These are phyloP conservation scores for Helicoverpa assulta DNA, from an alignment of 2,888 invertebrate species.

Conservation along the genomic window DNA sequence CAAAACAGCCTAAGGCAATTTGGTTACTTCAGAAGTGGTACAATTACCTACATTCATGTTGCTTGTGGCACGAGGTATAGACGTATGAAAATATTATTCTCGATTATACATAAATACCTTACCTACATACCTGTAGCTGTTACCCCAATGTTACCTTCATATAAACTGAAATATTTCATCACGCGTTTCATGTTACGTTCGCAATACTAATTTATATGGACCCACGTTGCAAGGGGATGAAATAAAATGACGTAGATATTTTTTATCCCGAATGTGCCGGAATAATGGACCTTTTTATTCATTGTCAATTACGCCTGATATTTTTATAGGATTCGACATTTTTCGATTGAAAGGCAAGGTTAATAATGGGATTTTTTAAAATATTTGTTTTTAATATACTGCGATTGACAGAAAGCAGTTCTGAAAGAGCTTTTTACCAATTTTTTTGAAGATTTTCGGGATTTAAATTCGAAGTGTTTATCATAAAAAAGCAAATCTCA, in stretches of 20 bases:
- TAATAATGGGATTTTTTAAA: slow-evolving; percentile 1
- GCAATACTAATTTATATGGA: slow-evolving; percentile 42
- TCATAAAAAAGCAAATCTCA: too few species aligned
- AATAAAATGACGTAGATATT: slow-evolving; percentile 25
- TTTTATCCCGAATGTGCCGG: slow-evolving; percentile 1
- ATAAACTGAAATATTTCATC: slow-evolving; percentile 49
- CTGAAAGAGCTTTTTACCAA: too few species aligned
- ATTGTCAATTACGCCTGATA: not conserved
- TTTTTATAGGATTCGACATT: not conserved
- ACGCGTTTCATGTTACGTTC: slow-evolving; percentile 36
- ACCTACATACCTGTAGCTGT: not conserved
- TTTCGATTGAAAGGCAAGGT: not conserved
- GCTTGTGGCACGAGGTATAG: slow-evolving; percentile 18
- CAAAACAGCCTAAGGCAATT: not conserved
- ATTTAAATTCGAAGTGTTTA: too few species aligned
- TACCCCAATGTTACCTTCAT: slow-evolving; percentile 14
- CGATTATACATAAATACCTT: slow-evolving; percentile 12
- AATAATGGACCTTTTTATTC: not conserved
- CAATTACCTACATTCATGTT: slow-evolving; percentile 18
- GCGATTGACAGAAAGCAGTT: too few species aligned
- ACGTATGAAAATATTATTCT: slow-evolving; percentile 50
- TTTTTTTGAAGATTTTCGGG: too few species aligned
- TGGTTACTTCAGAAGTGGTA: slow-evolving; percentile 8
- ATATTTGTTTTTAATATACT: too few species aligned
- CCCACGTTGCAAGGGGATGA: slow-evolving; percentile 19